A percentile compares a stretch with the other conserved stretches of the same genome.
Conservation (phyloP, 2,113 vertebrate species). For the Urocitellus parryii region DNA sequence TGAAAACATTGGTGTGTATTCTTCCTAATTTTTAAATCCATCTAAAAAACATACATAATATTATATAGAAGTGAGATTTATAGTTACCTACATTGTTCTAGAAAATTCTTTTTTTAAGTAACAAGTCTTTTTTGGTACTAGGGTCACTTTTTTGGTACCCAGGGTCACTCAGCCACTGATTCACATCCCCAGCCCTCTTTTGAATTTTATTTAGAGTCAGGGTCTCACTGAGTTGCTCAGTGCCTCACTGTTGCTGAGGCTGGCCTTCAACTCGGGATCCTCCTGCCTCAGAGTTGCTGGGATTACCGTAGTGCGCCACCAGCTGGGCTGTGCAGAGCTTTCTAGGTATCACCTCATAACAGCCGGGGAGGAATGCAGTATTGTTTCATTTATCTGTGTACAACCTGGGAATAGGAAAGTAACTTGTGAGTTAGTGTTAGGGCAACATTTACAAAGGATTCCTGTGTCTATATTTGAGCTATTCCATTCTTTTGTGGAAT, state of each 20-base stretch:
- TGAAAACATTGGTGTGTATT: not conserved
- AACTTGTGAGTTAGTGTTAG: not conserved
- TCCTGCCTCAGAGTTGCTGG: too few species aligned
- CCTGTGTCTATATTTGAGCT: not conserved
- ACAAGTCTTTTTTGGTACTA: not conserved
- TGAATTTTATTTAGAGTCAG: too few species aligned
- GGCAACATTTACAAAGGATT: not conserved
- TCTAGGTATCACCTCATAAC: not conserved
- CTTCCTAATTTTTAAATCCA: not conserved
- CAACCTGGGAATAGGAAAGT: not conserved
- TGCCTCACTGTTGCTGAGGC: too few species aligned
- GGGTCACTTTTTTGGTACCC: not conserved
- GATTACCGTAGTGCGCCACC: too few species aligned
- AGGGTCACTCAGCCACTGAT: too few species aligned
- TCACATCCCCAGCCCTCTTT: too few species aligned
- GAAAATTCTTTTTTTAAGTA: slow-evolving; percentile 19
- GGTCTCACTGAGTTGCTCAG: too few species aligned
- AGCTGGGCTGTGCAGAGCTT: not conserved
- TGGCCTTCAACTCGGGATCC: too few species aligned
- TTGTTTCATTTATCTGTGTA: not conserved
- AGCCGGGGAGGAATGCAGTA: not conserved
- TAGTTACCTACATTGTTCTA: not conserved
- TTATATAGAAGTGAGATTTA: not conserved
- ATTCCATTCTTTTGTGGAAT: not conserved
- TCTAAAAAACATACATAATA: not conserved